Conservation (phyloP, 2,888 invertebrate species). For the Abscondita cerata region DNA sequence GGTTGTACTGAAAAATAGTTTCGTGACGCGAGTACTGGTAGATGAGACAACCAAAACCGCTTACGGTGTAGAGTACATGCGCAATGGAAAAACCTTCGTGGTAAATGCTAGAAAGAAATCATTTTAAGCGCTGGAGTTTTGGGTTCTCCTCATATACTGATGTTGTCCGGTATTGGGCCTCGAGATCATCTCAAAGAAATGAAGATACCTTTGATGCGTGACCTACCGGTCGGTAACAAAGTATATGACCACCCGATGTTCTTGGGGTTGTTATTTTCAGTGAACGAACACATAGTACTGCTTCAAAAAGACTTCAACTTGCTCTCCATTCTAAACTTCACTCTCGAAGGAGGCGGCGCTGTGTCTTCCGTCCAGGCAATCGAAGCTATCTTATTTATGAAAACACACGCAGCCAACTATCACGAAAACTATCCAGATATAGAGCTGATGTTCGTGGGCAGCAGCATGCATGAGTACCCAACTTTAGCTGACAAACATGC, state of each 20-base stretch:
- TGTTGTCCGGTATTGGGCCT: conserved; percentile 90
- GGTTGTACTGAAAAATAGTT: conserved; percentile 79
- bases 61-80: conserved; percentile 76
- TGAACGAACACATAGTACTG: conserved; percentile 81
- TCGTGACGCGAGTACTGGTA: conserved; percentile 72
- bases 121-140: conserved; percentile 88
- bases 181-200: conserved; percentile 75
- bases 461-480: conserved; percentile 84
- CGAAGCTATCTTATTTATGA: conserved; percentile 87
- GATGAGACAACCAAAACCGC: conserved; percentile 73
- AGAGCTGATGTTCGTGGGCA: conserved; percentile 86
- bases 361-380: conserved; percentile 82
- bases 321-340: conserved; percentile 81
- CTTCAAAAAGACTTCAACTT: conserved; percentile 79
- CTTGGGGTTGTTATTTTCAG: conserved; percentile 82
- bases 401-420: conserved; percentile 83
- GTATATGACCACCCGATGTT: conserved; percentile 89
- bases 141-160: conserved; percentile 86
- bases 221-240: conserved; percentile 82
- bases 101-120: conserved; percentile 79
- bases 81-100: conserved; percentile 68
- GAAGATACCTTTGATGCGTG: conserved; percentile 75
- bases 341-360: conserved; percentile 86
- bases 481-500: conserved; percentile 77
- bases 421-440: conserved; percentile 83